phyloP scores from a whole-genome alignment of 1,140 invertebrate genomes.

The Cardiocondyla obscurior region DNA sequence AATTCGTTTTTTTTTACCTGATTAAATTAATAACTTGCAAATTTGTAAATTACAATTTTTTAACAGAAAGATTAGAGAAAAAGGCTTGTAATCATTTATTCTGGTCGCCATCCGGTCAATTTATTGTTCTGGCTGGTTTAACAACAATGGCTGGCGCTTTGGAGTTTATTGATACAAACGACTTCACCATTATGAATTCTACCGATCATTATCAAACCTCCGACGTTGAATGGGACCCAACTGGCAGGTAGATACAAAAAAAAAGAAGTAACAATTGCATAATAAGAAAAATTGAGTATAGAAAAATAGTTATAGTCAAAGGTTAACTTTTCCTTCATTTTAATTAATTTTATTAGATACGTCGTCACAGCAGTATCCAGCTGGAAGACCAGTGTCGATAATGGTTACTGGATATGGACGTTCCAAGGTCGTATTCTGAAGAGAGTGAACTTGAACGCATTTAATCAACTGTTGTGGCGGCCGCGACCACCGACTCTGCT shows the following conservation, averaged over 20 bases:
- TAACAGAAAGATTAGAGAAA: constrained; percentile 93
- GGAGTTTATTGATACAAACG: constrained; percentile 97
- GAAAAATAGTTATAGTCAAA: neutral
- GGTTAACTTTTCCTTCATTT: neutral
- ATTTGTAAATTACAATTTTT: constrained; percentile 25
- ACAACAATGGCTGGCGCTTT: constrained; percentile 93
- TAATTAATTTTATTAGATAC: constrained; percentile 85
- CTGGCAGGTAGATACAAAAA: constrained; percentile 87
- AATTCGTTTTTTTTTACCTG: constrained; percentile 10
- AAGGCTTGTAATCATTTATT: constrained; percentile 97
- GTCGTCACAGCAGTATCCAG: constrained; percentile 97
- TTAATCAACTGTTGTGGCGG: constrained; percentile 98
- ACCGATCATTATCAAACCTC: constrained; percentile 97
- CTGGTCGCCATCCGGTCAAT: constrained; percentile 98
- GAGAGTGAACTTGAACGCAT: constrained; percentile 94
- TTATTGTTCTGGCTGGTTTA: constrained; percentile 95
- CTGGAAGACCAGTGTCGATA: constrained; percentile 98
- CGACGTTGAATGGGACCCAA: constrained; percentile 99
- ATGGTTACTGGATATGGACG: constrained; percentile 98
- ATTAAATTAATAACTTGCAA: neutral
- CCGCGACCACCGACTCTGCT: constrained; percentile 96
- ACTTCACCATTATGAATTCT: constrained; percentile 96
- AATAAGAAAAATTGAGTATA: neutral
- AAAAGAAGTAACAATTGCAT: neutral
- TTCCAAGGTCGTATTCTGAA: constrained; percentile 96